Evolutionary conservation across 2,113 vertebrate genomes (phyloP).

Genomic region (Ptyas mucosa): DNA sequence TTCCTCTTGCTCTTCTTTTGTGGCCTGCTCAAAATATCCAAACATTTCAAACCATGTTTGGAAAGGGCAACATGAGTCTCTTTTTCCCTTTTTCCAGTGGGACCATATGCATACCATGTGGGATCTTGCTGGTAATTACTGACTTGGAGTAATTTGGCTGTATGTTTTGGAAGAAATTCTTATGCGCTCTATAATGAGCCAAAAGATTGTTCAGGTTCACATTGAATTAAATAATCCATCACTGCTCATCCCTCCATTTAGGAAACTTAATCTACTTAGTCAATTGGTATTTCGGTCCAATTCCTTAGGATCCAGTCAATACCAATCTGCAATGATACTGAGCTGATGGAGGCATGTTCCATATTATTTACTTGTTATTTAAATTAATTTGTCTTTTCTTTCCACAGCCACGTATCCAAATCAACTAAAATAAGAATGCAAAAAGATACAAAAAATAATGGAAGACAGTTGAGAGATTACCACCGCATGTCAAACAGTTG

Average conservation of each 20-base stretch:
- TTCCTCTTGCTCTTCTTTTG: slow-evolving; percentile 25
- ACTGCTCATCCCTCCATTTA: neutral
- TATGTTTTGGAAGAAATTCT: slow-evolving; percentile 33
- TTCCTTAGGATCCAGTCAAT: neutral
- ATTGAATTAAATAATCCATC: slow-evolving; percentile 34
- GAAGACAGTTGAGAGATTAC: neutral
- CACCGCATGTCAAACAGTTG: neutral
- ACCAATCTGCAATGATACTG: neutral
- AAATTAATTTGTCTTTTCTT: neutral
- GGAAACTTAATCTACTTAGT: neutral
- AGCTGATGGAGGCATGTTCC: neutral
- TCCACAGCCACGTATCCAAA: neutral
- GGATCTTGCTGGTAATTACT: slow-evolving; percentile 42
- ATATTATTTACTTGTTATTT: neutral
- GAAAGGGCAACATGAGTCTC: slow-evolving; percentile 32
- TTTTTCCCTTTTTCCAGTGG: slow-evolving; percentile 24
- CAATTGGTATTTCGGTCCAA: neutral
- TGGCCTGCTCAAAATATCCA: slow-evolving; percentile 8
- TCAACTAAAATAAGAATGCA: neutral
- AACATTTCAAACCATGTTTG: slow-evolving; percentile 40
- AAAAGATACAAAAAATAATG: neutral
- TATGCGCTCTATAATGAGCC: slow-evolving; percentile 15
- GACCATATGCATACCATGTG: slow-evolving; percentile 35
- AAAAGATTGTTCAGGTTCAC: slow-evolving; percentile 43
- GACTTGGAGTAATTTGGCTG: slow-evolving; percentile 18